Base-by-base conservation (phyloP, 1,140 invertebrate genomes). In the Pogonomyrmex californicus region DNA sequence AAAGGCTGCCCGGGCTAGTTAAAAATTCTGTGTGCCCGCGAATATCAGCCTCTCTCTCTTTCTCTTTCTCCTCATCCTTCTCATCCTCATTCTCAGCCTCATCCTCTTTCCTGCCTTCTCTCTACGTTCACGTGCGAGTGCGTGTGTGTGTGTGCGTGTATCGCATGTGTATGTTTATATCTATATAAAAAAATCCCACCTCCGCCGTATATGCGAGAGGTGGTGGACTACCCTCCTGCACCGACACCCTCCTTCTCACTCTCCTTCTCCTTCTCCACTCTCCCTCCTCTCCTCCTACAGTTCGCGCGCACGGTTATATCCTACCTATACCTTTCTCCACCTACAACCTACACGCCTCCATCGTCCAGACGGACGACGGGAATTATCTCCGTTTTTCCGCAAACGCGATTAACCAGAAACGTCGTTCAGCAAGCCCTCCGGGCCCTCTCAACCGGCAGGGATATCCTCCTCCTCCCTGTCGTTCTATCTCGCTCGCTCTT, bases 341-440 rank as follows among this genome's bases (percentile, higher is more conserved):
- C 81, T 78, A 87, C 73, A 66, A 81, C 86, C 87, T 89, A 85
- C 85, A 71, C 91, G 86, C 85, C 88, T 88, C 88, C 92, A 87
- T 88, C 89, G 91, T 91, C 91, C 91, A 92, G 92, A 92, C 91
- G 91, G 78, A 86, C 86, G 87, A 92, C 91, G 91, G 90, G 92
- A 92, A 95, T 95, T 94, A 95, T 91, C 91, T 92, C 93, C 92
- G 92, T 94, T 95, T 94, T 94, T 94, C 91, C 92, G 91, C 92
- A 94, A 94, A 95, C 92, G 91, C 91, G 93, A 95, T 94, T 94
- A 94, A 93, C 89, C 93, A 88, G 90, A 92, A 94, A 92, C 91
- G 91, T 91, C 91, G 91, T 91, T 91, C 88, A 91, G 88, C 79
- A 86, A 91, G 76, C 83, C 86, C 87, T 87, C 63, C 77, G 77